phyloP scores from a whole-genome alignment of 2,113 vertebrate species.

The Calidris pugnax region DNA sequence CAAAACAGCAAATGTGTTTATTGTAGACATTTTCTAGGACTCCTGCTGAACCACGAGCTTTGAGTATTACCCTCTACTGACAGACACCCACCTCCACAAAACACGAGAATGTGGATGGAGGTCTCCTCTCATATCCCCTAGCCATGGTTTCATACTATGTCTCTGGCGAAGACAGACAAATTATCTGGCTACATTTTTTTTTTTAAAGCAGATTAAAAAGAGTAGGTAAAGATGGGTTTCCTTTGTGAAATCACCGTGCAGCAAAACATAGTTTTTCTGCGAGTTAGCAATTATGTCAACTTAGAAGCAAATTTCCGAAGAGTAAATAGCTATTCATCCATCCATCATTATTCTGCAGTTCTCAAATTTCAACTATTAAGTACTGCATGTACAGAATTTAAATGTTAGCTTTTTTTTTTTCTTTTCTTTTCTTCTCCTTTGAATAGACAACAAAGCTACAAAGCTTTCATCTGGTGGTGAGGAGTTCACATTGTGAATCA shows the following conservation, averaged over 20 bases:
- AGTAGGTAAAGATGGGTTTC: neutral
- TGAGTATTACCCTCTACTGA: neutral
- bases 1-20: neutral
- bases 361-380: neutral
- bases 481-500: neutral
- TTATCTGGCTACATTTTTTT: neutral
- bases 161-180: neutral
- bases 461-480: neutral
- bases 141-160: neutral
- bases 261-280: neutral
- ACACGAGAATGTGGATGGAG: neutral
- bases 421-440: neutral
- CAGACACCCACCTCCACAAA: neutral
- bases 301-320: neutral
- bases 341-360: neutral
- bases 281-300: neutral
- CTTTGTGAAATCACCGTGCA: neutral
- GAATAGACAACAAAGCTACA: neutral
- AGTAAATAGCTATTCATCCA: neutral
- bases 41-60: rapidly evolving
- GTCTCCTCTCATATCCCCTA: neutral
- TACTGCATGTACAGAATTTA: neutral
- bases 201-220: neutral
- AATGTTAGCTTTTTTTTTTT: neutral
- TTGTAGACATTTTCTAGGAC: neutral